Conservation (phyloP, 2,888 invertebrate genomes). For the Andrena bicolor region DNA sequence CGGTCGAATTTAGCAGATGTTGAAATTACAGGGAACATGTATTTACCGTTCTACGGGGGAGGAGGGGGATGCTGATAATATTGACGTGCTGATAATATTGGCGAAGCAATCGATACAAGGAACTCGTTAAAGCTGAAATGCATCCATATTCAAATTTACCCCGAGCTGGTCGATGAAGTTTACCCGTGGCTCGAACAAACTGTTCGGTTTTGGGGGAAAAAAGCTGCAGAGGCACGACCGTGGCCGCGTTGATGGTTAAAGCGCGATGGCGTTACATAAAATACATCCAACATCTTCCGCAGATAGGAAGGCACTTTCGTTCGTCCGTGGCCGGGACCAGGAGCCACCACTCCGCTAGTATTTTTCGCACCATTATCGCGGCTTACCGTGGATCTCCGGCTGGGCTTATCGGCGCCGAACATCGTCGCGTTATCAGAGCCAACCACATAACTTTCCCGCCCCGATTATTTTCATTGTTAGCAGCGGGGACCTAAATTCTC, state of each 20-base stretch:
- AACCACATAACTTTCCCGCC: conserved; percentile 9
- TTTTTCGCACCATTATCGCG: conserved; percentile 60
- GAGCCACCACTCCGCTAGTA: conserved; percentile 30
- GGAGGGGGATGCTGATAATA: no score
- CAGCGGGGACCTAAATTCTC: background rate
- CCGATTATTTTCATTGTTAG: conserved; percentile 24
- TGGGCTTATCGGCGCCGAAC: conserved; percentile 49
- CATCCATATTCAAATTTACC: conserved; percentile 35
- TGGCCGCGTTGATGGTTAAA: conserved; percentile 3
- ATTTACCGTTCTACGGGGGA: conserved; percentile 20
- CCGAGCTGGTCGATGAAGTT: conserved; percentile 28
- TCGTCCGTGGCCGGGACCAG: conserved; percentile 3
- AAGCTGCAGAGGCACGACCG: background rate
- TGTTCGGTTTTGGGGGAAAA: background rate
- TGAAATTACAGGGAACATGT: conserved; percentile 36
- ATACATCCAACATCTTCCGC: background rate
- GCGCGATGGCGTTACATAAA: conserved; percentile 14
- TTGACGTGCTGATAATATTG: conserved; percentile 34
- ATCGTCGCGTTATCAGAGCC: conserved; percentile 48
- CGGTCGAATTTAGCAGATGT: conserved; percentile 37
- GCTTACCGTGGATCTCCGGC: conserved; percentile 48
- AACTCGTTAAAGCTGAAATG: conserved; percentile 28
- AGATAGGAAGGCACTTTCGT: conserved; percentile 20
- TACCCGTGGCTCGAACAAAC: conserved; percentile 27
- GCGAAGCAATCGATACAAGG: conserved; percentile 40